Percentiles rank a stretch among this genome's conserved stretches.
Conservation (phyloP, 1,140 invertebrate species). For the Brachionus calyciflorus region DNA sequence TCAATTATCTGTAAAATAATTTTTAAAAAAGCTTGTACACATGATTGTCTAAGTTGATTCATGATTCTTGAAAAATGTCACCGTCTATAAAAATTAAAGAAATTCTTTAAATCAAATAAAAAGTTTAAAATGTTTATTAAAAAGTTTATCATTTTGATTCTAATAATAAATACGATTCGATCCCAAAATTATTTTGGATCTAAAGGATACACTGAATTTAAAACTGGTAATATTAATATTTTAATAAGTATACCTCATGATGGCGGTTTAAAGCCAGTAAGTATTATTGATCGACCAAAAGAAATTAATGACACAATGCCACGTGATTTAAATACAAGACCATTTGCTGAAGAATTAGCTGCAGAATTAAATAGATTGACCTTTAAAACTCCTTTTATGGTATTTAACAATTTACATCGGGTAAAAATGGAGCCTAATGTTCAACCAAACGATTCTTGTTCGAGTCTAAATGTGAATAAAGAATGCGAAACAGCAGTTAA, state of each 20-base stretch:
- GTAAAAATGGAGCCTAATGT: conserved; percentile 31
- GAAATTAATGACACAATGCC: not conserved
- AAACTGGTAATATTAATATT: conserved; percentile 12
- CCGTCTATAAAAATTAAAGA: too few relatives aligned
- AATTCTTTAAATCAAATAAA: too few relatives aligned
- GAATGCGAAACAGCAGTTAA: not conserved
- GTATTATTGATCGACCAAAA: not conserved
- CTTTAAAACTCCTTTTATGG: not conserved
- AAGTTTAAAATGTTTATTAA: too few relatives aligned
- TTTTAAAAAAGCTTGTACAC: too few relatives aligned
- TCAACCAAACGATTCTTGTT: not conserved
- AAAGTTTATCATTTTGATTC: too few relatives aligned
- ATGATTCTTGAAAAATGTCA: too few relatives aligned
- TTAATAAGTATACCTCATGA: conserved; percentile 42
- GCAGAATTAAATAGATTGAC: not conserved
- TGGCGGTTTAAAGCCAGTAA: not conserved
- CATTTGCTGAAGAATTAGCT: not conserved
- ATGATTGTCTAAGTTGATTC: too few relatives aligned
- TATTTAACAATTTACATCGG: conserved; percentile 17
- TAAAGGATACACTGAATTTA: conserved; percentile 7
- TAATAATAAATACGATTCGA: too few relatives aligned
- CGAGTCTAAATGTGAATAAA: not conserved
- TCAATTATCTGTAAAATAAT: too few relatives aligned
- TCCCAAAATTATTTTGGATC: too few relatives aligned
- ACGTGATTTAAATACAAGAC: conserved; percentile 11